phyloP scores from a whole-genome alignment of 2,888 invertebrate species.

The Alitta virens region DNA sequence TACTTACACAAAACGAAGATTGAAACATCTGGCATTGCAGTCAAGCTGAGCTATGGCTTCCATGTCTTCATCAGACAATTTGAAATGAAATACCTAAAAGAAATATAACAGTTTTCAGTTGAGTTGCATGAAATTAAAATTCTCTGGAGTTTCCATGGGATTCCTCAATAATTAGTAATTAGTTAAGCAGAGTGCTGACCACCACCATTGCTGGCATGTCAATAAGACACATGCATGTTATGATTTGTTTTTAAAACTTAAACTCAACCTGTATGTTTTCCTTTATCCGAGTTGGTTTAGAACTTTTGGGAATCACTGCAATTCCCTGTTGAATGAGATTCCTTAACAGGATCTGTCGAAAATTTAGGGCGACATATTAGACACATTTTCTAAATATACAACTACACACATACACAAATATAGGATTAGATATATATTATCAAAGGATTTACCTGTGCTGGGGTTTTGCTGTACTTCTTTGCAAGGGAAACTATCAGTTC shows the following conservation, averaged over 20 bases:
- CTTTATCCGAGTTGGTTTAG: slow-evolving; percentile 68
- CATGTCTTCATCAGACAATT: slow-evolving; percentile 9
- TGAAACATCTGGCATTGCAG: not conserved
- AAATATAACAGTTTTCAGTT: not conserved
- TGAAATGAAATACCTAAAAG: slow-evolving; percentile 19
- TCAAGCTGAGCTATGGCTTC: slow-evolving; percentile 4
- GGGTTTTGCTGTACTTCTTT: slow-evolving; percentile 32
- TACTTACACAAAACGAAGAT: too few relatives aligned
- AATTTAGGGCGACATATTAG: slow-evolving; percentile 7
- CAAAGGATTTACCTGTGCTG: slow-evolving; percentile 30
- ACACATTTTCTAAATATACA: too few relatives aligned
- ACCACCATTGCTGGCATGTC: too few relatives aligned
- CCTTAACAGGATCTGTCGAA: slow-evolving; percentile 61
- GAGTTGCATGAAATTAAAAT: too few relatives aligned
- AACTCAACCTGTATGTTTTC: slow-evolving; percentile 68
- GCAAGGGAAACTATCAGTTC: slow-evolving; percentile 20
- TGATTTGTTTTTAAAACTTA: too few relatives aligned
- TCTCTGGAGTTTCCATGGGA: too few relatives aligned
- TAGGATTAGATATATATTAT: not conserved
- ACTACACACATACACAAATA: not conserved
- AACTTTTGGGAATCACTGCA: slow-evolving; percentile 79
- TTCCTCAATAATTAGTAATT: too few relatives aligned
- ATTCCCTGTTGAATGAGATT: slow-evolving; percentile 70
- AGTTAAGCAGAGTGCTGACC: too few relatives aligned
- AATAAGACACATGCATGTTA: too few relatives aligned